A percentile compares a stretch with the other conserved stretches of the same genome.
These are phyloP conservation scores for Diuraphis noxia DNA, from an alignment of 1,140 invertebrate genomes.

Conservation along the genomic window DNA sequence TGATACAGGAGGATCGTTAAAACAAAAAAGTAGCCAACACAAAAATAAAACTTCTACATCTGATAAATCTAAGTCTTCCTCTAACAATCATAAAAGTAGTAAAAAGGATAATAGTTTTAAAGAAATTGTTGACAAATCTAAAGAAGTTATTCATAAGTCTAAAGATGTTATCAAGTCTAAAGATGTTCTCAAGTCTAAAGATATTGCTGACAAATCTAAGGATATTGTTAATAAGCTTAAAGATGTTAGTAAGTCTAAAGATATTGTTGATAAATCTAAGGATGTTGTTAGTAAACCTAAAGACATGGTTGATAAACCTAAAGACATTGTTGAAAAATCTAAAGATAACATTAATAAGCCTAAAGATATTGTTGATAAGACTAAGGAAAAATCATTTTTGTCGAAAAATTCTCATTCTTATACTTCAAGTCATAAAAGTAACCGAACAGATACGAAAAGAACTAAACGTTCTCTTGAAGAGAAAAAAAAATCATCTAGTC, in stretches of 20 bases:
- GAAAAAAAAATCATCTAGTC: constrained; percentile 36
- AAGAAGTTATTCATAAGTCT: background rate
- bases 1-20: constrained; percentile 29
- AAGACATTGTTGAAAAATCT: background rate
- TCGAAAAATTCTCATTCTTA: background rate
- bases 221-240: constrained; percentile 16
- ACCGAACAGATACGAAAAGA: background rate
- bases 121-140: constrained; percentile 21
- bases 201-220: background rate
- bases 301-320: background rate
- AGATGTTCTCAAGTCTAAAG: background rate
- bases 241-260: constrained; percentile 24
- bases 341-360: background rate
- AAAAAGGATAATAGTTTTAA: constrained; percentile 45
- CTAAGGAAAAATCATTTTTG: constrained; percentile 9
- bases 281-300: background rate
- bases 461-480: background rate
- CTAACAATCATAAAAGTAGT: constrained; percentile 39
- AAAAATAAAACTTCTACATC: constrained; percentile 45
- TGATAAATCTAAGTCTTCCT: constrained; percentile 42
- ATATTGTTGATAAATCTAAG: background rate
- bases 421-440: constrained; percentile 28
- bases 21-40: constrained; percentile 17
- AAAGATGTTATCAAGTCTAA: background rate
- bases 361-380: constrained; percentile 25